These are phyloP conservation scores for Melinopterus prodromus DNA, from an alignment of 2,888 invertebrate genomes.

Conservation along the genomic window DNA sequence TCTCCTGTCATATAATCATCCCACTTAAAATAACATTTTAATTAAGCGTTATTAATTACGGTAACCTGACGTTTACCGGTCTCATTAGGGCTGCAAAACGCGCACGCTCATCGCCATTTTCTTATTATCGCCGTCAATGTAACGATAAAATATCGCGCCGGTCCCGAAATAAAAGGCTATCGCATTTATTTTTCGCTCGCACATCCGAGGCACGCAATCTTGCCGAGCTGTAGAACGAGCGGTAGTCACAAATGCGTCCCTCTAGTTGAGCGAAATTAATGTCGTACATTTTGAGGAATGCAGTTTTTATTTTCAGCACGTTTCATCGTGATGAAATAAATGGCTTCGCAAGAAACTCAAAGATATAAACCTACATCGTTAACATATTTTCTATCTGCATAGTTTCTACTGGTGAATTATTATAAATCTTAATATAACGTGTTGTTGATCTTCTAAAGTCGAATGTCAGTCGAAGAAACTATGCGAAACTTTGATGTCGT, in stretches of 20 bases:
- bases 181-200: slow-evolving; percentile 1
- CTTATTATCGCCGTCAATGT: slow-evolving; percentile 25
- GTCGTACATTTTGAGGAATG: background rate
- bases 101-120: slow-evolving; percentile 23
- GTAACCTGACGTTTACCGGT: slow-evolving; percentile 18
- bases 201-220: background rate
- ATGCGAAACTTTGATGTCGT: too few relatives aligned
- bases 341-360: background rate
- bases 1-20: slow-evolving; percentile 10
- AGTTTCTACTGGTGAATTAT: too few relatives aligned
- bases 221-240: background rate
- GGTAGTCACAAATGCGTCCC: background rate
- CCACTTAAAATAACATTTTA: slow-evolving; percentile 25
- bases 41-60: slow-evolving; percentile 25
- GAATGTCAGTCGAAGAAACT: too few relatives aligned
- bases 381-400: too few relatives aligned
- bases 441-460: too few relatives aligned
- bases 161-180: slow-evolving; percentile 15
- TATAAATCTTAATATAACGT: too few relatives aligned
- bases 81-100: slow-evolving; percentile 22
- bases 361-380: too few relatives aligned
- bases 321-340: background rate
- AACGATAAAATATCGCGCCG: slow-evolving; percentile 20
- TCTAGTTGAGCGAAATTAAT: background rate
- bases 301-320: background rate